phyloP scores from a whole-genome alignment of 2,797 vertebrate species.

The Gallinago solitaria region DNA sequence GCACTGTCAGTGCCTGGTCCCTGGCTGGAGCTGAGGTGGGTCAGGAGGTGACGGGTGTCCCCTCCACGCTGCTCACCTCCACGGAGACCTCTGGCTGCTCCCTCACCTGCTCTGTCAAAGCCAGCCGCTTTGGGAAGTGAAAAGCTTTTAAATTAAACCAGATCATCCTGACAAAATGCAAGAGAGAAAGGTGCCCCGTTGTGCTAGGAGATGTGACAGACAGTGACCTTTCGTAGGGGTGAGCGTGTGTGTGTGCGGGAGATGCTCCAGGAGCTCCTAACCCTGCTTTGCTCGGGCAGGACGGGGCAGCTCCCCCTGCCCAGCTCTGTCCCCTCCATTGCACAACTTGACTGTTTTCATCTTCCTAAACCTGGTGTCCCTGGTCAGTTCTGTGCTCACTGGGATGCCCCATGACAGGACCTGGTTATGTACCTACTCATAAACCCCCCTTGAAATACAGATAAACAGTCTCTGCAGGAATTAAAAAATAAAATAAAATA shows the following conservation, averaged over 20 bases:
- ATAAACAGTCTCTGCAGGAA: background rate
- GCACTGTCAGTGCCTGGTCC: background rate
- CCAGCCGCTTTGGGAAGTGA: background rate
- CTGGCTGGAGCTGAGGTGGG: background rate
- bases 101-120: background rate
- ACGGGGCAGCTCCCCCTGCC: background rate
- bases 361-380: background rate
- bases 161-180: background rate
- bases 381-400: background rate
- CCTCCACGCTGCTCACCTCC: background rate
- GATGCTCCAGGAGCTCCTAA: background rate
- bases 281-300: background rate
- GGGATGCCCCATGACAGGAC: background rate
- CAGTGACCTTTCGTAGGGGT: background rate
- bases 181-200: rapidly evolving
- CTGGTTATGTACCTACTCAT: background rate
- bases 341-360: background rate
- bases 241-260: too few species aligned
- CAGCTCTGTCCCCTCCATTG: background rate
- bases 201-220: background rate
- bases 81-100: background rate
- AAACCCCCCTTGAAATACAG: background rate
- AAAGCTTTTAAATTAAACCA: background rate
- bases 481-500: background rate
- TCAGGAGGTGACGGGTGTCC: background rate